These are phyloP conservation scores for Pongo abelii DNA, from an alignment of 2,113 vertebrate genomes.

Conservation along the genomic window DNA sequence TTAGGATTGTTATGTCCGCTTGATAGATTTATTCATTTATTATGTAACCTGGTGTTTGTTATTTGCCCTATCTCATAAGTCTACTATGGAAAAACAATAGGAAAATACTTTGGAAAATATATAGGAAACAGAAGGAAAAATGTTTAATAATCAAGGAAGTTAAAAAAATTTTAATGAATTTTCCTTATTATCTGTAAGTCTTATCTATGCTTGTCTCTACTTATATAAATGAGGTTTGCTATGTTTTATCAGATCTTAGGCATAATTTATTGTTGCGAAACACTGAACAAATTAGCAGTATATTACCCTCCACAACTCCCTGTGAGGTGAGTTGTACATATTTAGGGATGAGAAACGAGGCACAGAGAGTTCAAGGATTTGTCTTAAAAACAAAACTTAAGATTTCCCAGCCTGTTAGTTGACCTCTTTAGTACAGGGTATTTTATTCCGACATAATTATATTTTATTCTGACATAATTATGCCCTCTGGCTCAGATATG, in stretches of 20 bases:
- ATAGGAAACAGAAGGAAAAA: conserved; percentile 54
- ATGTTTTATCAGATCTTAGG: conserved; percentile 68
- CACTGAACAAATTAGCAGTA: conserved; percentile 71
- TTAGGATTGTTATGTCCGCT: conserved; percentile 17
- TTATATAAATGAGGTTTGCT: conserved; percentile 59
- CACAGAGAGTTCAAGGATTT: conserved; percentile 67
- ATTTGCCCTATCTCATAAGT: conserved; percentile 30
- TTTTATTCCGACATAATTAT: conserved; percentile 72
- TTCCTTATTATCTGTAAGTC: conserved; percentile 64
- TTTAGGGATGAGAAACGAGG: conserved; percentile 68
- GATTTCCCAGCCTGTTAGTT: conserved; percentile 52
- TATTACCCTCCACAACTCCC: conserved; percentile 44
- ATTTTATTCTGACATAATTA: conserved; percentile 72
- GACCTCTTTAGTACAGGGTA: conserved; percentile 67
- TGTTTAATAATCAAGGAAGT: conserved; percentile 40
- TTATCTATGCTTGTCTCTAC: conserved; percentile 62
- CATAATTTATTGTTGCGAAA: conserved; percentile 65
- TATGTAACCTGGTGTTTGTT: conserved; percentile 9
- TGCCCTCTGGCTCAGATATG: conserved; percentile 46
- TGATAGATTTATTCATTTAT: conserved; percentile 42
- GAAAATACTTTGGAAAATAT: conserved; percentile 46
- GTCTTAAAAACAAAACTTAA: conserved; percentile 56
- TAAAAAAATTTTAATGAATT: conserved; percentile 71
- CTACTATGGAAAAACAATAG: conserved; percentile 57
- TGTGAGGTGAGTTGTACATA: conserved; percentile 61